Evolutionary conservation across 2,888 invertebrate species (phyloP), one percentile per base, ranked within the genome.

Genomic region (Drosophila diplacantha): DNA sequence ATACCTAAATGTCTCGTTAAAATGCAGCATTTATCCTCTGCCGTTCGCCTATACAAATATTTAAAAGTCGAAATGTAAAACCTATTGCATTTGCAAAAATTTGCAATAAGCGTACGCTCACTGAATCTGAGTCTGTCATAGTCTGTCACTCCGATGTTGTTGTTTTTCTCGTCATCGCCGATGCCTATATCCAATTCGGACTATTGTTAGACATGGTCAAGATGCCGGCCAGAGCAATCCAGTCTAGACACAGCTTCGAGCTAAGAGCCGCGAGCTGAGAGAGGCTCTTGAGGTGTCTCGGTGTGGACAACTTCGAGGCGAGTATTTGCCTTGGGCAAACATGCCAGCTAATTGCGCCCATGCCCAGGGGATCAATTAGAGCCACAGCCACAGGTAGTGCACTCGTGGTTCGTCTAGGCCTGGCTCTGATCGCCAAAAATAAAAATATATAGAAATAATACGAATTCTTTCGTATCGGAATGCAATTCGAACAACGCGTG

Each of bases 281-380:
- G 62, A 73, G 65, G 60, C 56, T 66, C 63, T 66, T 59, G 32
- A 59, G 68, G 71, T 73, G 72, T 52, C 53, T 64, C 61, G 56
- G 49, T 61, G 57, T 44, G 66, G 52, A 60, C 74, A 62, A 51
- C 49, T 49, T 31, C 11, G 11, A 29, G 46, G 52, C 35, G 65
- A 64, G 66, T 66, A 59, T 66, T 65, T 58, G 63, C 63, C 63
- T 49, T 63, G 63, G 55, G 49, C 63, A 55, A 63, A 63, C 49
- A 41, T 46, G 53, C 62, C 61, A 67, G 73, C 76, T 81, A 77
- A 78, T 77, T 77, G 81, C 61, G 50, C 62, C 69, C 70, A 75
- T 63, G 74, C 77, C 79, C 74, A 67, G 74, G 79, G 77, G 77
- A 81, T 74, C 81, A 78, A 78, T 78, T 78, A 78, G 72, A 67